phyloP scores from a whole-genome alignment of 1,140 invertebrate genomes.

The Arctopsyche grandis region DNA sequence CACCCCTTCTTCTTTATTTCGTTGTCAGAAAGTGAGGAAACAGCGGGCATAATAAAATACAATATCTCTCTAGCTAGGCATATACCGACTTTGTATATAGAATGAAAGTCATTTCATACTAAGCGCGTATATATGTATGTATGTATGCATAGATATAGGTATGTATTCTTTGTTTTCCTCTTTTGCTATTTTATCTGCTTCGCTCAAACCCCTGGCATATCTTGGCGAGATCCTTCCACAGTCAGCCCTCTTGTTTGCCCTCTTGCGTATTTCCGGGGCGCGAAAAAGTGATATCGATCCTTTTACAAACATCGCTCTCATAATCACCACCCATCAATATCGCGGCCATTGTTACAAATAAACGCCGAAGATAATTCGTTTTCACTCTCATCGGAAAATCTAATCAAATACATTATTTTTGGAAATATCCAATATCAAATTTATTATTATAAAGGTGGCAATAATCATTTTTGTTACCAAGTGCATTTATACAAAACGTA shows the following conservation, averaged over 20 bases:
- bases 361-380: no score
- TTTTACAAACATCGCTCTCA: not conserved
- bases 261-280: not conserved
- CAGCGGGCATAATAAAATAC: slow-evolving; percentile 29
- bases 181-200: not conserved
- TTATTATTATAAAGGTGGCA: no score
- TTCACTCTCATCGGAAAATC: no score
- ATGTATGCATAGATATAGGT: not conserved
- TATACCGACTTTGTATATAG: not conserved
- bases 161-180: not conserved
- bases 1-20: not conserved
- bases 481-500: no score
- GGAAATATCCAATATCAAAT: no score
- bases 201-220: not conserved
- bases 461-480: no score
- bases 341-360: no score
- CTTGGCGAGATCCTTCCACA: not conserved
- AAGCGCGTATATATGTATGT: not conserved
- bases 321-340: not conserved
- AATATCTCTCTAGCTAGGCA: slow-evolving; percentile 1
- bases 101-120: not conserved
- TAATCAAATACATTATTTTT: no score
- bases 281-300: slow-evolving; percentile 10
- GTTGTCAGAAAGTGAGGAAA: slow-evolving; percentile 15
- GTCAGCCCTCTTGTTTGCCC: not conserved